These are phyloP conservation scores for Danio tinwini DNA, from an alignment of 2,797 vertebrate genomes.

Conservation along the genomic window DNA sequence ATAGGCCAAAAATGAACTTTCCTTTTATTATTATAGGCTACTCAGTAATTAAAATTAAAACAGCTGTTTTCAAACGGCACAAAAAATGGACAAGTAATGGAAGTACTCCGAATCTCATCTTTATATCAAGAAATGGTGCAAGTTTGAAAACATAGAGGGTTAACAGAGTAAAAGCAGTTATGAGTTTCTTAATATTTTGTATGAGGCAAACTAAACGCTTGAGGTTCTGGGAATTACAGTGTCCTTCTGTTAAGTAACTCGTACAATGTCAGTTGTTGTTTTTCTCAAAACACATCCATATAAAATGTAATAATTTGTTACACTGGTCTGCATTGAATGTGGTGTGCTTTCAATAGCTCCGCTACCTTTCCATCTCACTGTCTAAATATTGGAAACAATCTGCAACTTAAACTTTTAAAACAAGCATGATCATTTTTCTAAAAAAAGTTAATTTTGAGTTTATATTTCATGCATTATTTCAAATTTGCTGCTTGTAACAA, in stretches of 20 bases:
- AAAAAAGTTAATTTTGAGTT: not conserved
- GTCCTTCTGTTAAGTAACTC: not conserved
- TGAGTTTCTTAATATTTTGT: conserved; percentile 24
- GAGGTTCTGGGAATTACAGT: not conserved
- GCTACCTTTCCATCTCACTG: not conserved
- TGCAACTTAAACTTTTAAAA: conserved; percentile 3
- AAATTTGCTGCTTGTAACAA: conserved; percentile 26
- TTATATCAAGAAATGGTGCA: conserved; percentile 59
- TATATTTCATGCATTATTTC: not conserved
- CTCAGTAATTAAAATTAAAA: not conserved
- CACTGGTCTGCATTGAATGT: conserved; percentile 20
- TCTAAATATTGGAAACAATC: not conserved
- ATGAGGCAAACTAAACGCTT: conserved; percentile 18
- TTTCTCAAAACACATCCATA: conserved; percentile 26
- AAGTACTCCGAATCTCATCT: conserved; percentile 51
- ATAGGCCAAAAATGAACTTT: not conserved
- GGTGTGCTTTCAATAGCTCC: conserved; percentile 33
- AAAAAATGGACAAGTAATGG: conserved; percentile 35
- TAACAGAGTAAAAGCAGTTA: conserved; percentile 47
- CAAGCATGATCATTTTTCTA: not conserved
- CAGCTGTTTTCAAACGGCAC: not conserved
- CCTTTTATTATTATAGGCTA: not conserved
- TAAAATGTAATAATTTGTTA: not conserved
- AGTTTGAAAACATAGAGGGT: conserved; percentile 46
- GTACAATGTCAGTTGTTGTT: conserved; percentile 6